Evolutionary conservation across 2,888 invertebrate genomes (phyloP).

Genomic region (Cataglyphis rosenhaueri): DNA sequence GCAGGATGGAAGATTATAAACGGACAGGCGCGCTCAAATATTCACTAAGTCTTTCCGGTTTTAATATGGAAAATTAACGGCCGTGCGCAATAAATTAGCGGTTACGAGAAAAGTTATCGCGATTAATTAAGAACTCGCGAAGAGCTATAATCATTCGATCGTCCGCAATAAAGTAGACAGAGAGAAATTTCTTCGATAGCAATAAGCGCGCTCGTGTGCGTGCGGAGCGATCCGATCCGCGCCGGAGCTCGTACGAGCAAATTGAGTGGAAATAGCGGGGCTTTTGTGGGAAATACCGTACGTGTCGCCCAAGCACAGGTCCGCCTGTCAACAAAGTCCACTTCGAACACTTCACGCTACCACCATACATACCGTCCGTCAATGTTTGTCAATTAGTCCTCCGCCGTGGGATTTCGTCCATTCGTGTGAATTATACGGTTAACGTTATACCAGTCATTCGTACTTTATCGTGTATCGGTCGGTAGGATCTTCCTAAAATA

Average conservation of each 20-base stretch:
- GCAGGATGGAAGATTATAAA: slow-evolving; percentile 34
- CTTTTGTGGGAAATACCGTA: slow-evolving; percentile 74
- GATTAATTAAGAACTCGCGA: slow-evolving; percentile 39
- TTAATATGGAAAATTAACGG: slow-evolving; percentile 27
- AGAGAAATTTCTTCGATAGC: slow-evolving; percentile 30
- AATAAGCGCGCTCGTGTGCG: not conserved
- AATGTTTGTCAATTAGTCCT: slow-evolving; percentile 83
- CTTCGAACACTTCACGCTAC: slow-evolving; percentile 70
- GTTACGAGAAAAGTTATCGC: slow-evolving; percentile 18
- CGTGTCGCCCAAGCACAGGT: slow-evolving; percentile 74
- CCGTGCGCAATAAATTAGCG: slow-evolving; percentile 36
- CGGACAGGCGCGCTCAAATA: slow-evolving; percentile 21
- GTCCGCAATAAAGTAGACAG: slow-evolving; percentile 42
- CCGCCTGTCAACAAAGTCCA: slow-evolving; percentile 80
- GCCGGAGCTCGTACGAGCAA: slow-evolving; percentile 66
- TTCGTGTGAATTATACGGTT: slow-evolving; percentile 57
- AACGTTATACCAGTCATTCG: not conserved
- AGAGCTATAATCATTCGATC: slow-evolving; percentile 33
- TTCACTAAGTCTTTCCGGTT: slow-evolving; percentile 9
- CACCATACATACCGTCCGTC: slow-evolving; percentile 75
- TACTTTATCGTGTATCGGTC: not conserved
- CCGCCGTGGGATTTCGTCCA: slow-evolving; percentile 67
- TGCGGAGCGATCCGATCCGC: slow-evolving; percentile 12
- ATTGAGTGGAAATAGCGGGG: slow-evolving; percentile 79
- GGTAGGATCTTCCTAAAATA: not conserved